Evolutionary conservation across 1,140 invertebrate genomes (phyloP).

Genomic region (Scaptomyza pallida): DNA sequence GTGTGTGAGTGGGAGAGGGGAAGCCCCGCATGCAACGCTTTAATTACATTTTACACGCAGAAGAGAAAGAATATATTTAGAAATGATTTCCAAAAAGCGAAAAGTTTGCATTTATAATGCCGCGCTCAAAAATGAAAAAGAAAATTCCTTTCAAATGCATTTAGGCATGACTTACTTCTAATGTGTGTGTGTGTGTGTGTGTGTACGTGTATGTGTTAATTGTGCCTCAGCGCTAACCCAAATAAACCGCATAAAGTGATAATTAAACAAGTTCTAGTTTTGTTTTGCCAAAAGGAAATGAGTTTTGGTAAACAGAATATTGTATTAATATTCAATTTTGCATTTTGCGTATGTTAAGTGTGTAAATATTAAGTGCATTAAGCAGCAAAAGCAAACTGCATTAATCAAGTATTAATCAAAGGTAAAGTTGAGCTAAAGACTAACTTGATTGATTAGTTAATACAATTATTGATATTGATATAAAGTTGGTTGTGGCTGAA

Average conservation of each 20-base stretch:
- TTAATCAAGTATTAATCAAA: background rate
- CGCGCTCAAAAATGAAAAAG: constrained; percentile 64
- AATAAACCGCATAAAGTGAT: constrained; percentile 64
- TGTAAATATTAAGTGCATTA: background rate
- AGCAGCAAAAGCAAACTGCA: background rate
- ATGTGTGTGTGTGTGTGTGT: constrained; percentile 1
- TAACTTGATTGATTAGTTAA: background rate
- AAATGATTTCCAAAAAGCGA: constrained; percentile 21
- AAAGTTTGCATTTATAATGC: constrained; percentile 35
- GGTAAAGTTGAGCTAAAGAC: too few relatives aligned
- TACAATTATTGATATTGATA: background rate
- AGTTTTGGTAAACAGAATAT: constrained; percentile 25
- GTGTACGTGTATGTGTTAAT: constrained; percentile 9
- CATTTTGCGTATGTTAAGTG: background rate
- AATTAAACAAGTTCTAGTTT: constrained; percentile 60
- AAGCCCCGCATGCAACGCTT: constrained; percentile 25
- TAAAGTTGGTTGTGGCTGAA: too few relatives aligned
- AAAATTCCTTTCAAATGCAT: constrained; percentile 63
- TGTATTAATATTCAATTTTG: background rate
- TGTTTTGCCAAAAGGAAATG: constrained; percentile 24
- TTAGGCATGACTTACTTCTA: constrained; percentile 35
- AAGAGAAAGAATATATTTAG: constrained; percentile 5
- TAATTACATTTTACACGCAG: constrained; percentile 52
- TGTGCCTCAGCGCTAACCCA: constrained; percentile 50
- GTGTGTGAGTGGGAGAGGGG: constrained; percentile 18